Base-by-base conservation (phyloP, 2,113 vertebrate genomes). In the Urocynchramus pylzowi region DNA sequence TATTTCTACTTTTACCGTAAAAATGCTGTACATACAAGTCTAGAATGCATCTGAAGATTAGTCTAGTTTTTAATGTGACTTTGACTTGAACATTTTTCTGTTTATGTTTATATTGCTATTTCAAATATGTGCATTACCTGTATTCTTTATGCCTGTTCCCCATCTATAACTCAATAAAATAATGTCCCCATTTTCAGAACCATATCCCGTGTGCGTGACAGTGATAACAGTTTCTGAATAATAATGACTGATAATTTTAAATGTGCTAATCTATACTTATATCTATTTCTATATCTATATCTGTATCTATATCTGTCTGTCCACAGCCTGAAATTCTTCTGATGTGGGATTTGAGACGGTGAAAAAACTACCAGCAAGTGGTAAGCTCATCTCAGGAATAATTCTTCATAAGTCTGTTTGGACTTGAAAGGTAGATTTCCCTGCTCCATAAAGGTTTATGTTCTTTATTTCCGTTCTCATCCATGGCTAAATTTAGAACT, bases 111-210 rank as follows among this genome's bases (percentile, higher is more conserved):
- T 93, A 89, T 77, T 87, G 84, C 24, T 97, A 27, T 91, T 92
- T 93, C 80, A 82, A 73, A 92, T 89, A 85, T 87, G 60, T 96
- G 88, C 90, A 94, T 94, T 95, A 81, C 56, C 77, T 96, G 93
- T 97, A 80, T 96, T 92, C 70, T 92, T 95, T 87, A 77, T 94
- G 89, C 91, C 87, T 93, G 96, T 95, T 90, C 23, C 78, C 67
- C 13, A 9, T 73, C 77, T 91, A 27, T 82, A 87, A 90, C 49
- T 97, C 70, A 97, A 96, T 97, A 97, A 97, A 96, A 91, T 81
- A 80, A 54, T 76, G 67, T 67, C 42, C 26, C 54, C 20, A 1
- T 92, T 93, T 92, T 57, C 83, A 60, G 82, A 89, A 68, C 37
- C 19, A 7, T 59, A 71, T 73, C 24, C 54, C 1, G 2, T 64